A percentile compares a stretch with the other conserved stretches of the same genome.
phyloP scores from a whole-genome alignment of 2,113 vertebrate genomes.

The Dasyprocta punctata region DNA sequence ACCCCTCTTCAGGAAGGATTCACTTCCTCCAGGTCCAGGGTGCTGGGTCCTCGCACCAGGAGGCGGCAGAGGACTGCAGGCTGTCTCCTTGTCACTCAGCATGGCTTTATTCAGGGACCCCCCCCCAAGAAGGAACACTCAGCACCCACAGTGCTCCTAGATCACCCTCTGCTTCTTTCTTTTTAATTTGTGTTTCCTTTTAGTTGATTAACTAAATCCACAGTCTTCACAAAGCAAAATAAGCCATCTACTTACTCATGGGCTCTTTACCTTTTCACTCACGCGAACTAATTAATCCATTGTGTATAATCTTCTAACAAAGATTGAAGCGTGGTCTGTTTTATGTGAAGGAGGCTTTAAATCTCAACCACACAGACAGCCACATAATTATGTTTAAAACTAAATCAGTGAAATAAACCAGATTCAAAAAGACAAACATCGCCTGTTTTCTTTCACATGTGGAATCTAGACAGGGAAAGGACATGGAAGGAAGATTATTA shows the following conservation, averaged over 20 bases:
- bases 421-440: neutral
- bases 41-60: neutral
- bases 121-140: neutral
- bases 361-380: neutral
- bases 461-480: neutral
- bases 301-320: conserved; percentile 20
- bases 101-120: neutral
- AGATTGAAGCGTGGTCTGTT: neutral
- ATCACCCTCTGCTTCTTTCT: neutral
- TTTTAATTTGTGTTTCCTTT: neutral
- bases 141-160: fast-evolving
- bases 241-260: neutral
- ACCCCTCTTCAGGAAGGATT: neutral
- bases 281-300: neutral
- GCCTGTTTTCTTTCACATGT: neutral
- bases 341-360: neutral
- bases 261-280: neutral
- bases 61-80: neutral
- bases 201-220: neutral
- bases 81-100: fast-evolving
- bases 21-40: fast-evolving
- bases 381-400: conserved; percentile 17
- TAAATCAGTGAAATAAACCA: neutral
- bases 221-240: neutral
- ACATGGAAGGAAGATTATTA: neutral